These are phyloP conservation scores for Acanthochromis polyacanthus DNA, from an alignment of 2,113 vertebrate species.

Conservation along the genomic window DNA sequence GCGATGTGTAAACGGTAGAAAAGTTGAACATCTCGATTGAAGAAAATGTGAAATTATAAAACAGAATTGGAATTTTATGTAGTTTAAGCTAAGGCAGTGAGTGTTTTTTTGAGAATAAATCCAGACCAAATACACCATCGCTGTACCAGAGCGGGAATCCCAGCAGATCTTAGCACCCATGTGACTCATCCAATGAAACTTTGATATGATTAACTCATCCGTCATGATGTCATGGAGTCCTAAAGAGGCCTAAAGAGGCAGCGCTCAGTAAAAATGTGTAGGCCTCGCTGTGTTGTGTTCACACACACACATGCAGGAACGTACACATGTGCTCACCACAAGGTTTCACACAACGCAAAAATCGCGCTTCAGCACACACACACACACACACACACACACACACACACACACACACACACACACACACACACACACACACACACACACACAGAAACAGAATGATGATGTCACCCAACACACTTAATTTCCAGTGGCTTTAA, in stretches of 20 bases:
- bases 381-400: conserved; percentile 26
- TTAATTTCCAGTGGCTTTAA: conserved; percentile 71
- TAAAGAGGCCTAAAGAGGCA: conserved; percentile 58
- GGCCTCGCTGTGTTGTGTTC: not conserved
- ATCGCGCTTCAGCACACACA: not conserved
- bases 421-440: conserved; percentile 29
- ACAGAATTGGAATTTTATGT: too few species aligned
- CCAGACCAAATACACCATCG: conserved; percentile 1
- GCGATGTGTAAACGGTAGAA: not conserved
- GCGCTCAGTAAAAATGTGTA: conserved; percentile 58
- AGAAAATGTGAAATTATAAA: not conserved
- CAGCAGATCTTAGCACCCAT: conserved; percentile 44
- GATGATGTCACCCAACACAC: conserved; percentile 70
- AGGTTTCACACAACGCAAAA: conserved; percentile 26
- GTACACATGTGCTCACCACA: not conserved
- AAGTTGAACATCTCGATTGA: not conserved
- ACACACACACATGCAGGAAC: conserved; percentile 10
- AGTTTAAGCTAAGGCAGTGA: not conserved
- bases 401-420: conserved; percentile 18
- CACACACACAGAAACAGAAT: conserved; percentile 10
- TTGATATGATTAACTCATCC: conserved; percentile 77
- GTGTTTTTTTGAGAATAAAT: not conserved
- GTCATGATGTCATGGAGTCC: conserved; percentile 78
- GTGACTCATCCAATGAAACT: conserved; percentile 75
- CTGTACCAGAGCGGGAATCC: conserved; percentile 19